A percentile compares a stretch with the other conserved stretches of the same genome.
Evolutionary conservation across 1,140 invertebrate species (phyloP).

Genomic region (Papilio glaucus): DNA sequence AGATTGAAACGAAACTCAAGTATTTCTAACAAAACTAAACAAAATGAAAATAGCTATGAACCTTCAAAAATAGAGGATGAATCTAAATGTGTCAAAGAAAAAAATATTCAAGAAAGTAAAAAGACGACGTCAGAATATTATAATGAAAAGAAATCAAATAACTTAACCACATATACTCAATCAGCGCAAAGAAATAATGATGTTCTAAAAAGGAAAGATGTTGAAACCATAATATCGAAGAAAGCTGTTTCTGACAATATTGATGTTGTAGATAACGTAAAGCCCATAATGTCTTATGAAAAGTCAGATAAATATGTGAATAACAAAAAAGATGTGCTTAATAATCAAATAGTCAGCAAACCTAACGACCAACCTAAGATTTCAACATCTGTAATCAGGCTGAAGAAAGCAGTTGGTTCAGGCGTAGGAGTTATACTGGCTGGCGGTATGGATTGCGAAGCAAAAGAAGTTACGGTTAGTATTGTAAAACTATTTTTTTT

Average conservation of each 20-base stretch:
- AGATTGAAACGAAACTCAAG: constrained; percentile 78
- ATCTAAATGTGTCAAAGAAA: constrained; percentile 60
- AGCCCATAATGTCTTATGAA: constrained; percentile 25
- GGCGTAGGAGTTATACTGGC: constrained; percentile 94
- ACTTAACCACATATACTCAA: constrained; percentile 18
- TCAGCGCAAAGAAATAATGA: constrained; percentile 41
- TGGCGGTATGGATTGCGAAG: constrained; percentile 94
- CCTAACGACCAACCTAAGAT: constrained; percentile 44
- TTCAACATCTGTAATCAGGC: constrained; percentile 61
- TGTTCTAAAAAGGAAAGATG: constrained; percentile 41
- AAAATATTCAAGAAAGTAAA: constrained; percentile 65
- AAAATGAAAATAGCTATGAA: constrained; percentile 58
- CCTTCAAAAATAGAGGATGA: constrained; percentile 59
- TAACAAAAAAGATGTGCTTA: constrained; percentile 39
- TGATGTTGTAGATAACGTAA: constrained; percentile 30
- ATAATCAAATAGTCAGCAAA: constrained; percentile 47
- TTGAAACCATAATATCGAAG: constrained; percentile 29
- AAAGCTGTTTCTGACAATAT: constrained; percentile 22
- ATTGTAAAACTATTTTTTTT: constrained; percentile 22
- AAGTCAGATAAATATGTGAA: constrained; percentile 37
- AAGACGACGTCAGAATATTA: constrained; percentile 56
- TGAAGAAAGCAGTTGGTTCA: constrained; percentile 84
- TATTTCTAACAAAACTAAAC: constrained; percentile 68
- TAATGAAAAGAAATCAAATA: constrained; percentile 43
- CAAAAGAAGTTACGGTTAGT: constrained; percentile 94